Conservation (phyloP, 2,888 invertebrate genomes). For the Masnerella sp. region DNA sequence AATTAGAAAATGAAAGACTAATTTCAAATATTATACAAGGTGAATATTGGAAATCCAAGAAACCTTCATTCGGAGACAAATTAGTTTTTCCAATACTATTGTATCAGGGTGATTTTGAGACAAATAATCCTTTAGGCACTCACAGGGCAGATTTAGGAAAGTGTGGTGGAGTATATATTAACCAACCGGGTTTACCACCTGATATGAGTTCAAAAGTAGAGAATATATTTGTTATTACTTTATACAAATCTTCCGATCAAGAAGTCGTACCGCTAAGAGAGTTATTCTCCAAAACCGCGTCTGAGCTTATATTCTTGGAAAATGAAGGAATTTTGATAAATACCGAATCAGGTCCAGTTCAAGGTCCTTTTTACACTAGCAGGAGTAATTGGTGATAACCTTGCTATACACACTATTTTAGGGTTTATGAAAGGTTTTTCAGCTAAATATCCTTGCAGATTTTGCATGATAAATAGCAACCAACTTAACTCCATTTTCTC, state of each 20-base stretch:
- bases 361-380: constrained; percentile 13
- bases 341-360: neutral
- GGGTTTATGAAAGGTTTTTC: constrained; percentile 37
- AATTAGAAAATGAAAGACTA: constrained; percentile 22
- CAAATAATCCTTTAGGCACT: constrained; percentile 17
- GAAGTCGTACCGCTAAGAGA: constrained; percentile 22
- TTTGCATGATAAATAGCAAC: constrained; percentile 27
- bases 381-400: constrained; percentile 30
- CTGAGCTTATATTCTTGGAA: constrained; percentile 24
- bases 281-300: constrained; percentile 16
- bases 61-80: neutral
- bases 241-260: constrained; percentile 42
- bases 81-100: too few relatives aligned
- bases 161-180: constrained; percentile 45
- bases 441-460: constrained; percentile 34
- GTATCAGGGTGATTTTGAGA: too few relatives aligned
- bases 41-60: constrained; percentile 40
- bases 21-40: constrained; percentile 49
- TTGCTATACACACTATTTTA: constrained; percentile 12
- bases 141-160: constrained; percentile 38
- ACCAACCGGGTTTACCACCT: constrained; percentile 53
- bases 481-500: neutral
- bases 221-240: constrained; percentile 26
- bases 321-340: constrained; percentile 20
- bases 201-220: constrained; percentile 49